Conservation (phyloP, 2,888 invertebrate genomes). For the Mechanitis messenoides region DNA sequence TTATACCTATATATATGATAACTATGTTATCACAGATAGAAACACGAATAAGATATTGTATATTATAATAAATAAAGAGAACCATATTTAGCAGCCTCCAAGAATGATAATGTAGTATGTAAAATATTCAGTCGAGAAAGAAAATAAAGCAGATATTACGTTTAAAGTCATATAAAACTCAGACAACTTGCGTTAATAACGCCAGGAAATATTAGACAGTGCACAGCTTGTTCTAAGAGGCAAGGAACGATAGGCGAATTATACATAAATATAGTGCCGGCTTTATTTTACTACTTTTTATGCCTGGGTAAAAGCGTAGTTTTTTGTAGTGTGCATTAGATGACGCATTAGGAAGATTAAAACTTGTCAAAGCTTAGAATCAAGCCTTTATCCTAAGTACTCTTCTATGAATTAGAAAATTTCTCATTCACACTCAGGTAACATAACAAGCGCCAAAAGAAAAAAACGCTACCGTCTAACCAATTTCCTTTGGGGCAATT, state of each 20-base stretch:
- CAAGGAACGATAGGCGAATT: constrained; percentile 36
- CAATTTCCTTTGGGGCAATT: constrained; percentile 24
- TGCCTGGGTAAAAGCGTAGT: not conserved
- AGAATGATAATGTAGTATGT: too few relatives aligned
- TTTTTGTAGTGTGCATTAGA: constrained; percentile 48
- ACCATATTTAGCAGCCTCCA: too few relatives aligned
- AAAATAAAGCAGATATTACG: constrained; percentile 21
- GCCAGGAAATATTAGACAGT: constrained; percentile 31
- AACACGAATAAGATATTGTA: too few relatives aligned
- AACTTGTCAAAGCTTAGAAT: constrained; percentile 67
- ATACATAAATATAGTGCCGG: constrained; percentile 44
- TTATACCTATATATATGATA: too few relatives aligned
- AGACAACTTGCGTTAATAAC: constrained; percentile 19
- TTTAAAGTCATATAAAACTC: constrained; percentile 23
- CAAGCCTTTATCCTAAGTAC: constrained; percentile 33
- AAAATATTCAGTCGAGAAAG: not conserved
- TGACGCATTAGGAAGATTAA: constrained; percentile 73
- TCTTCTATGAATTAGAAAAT: constrained; percentile 25
- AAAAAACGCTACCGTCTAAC: constrained; percentile 23
- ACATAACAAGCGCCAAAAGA: constrained; percentile 24
- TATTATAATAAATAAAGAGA: too few relatives aligned
- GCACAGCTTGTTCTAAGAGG: constrained; percentile 34
- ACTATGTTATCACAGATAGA: too few relatives aligned
- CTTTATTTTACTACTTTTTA: not conserved
- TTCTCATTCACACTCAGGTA: constrained; percentile 15